These are phyloP conservation scores for Porites rus DNA, from an alignment of 92 coral and sea anemone genomes.

Conservation along the genomic window DNA sequence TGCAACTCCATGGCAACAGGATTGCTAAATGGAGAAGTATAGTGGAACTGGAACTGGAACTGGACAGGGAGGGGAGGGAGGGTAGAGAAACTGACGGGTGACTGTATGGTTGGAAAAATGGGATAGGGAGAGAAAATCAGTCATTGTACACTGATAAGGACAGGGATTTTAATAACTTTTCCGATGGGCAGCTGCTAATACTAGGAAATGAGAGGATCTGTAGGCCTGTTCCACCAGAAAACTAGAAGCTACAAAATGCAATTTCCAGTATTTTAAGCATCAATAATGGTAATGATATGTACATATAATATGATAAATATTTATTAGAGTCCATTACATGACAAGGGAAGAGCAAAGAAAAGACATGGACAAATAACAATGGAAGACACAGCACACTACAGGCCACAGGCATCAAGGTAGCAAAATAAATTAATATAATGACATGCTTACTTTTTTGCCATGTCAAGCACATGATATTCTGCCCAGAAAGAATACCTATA, in stretches of 20 bases:
- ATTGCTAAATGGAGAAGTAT: background rate
- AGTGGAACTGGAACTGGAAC: background rate
- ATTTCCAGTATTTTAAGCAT: too few relatives aligned
- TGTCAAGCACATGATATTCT: conserved; percentile 66
- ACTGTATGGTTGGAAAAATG: background rate
- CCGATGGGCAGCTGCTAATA: too few relatives aligned
- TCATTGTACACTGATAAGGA: background rate
- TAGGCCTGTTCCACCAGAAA: too few relatives aligned
- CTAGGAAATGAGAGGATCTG: too few relatives aligned
- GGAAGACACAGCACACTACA: background rate
- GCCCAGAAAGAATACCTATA: conserved; percentile 78
- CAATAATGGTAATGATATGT: too few relatives aligned
- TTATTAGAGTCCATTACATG: background rate
- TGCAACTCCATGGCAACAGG: too few relatives aligned
- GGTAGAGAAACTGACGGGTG: background rate
- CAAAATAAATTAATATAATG: background rate
- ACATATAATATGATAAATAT: too few relatives aligned
- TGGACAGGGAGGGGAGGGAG: background rate
- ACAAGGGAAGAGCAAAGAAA: background rate
- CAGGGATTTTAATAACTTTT: too few relatives aligned
- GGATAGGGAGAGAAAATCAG: background rate
- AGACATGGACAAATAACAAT: background rate
- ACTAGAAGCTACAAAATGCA: too few relatives aligned
- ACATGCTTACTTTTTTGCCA: conserved; percentile 50
- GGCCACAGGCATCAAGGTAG: background rate